Base-by-base conservation (phyloP, 35 echinoderm and acorn worm genomes). In the Lytechinus pictus region DNA sequence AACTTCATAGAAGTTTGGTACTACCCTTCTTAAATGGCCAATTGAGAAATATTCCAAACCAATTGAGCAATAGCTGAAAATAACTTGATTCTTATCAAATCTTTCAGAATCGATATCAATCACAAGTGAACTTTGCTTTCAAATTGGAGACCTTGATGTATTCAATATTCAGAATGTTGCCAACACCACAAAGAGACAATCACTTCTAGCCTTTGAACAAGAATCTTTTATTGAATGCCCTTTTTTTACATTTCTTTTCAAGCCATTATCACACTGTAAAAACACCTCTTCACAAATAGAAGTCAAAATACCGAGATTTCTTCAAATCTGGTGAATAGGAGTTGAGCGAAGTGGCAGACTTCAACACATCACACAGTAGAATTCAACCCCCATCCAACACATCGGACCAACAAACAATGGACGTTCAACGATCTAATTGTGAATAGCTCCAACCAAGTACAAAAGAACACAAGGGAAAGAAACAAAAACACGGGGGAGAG, bases 301-400 rank as follows among this genome's bases (percentile, higher is more conserved):
- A 79, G 66, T 79, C 66, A 79, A 79, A 79, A 79, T 79, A 79
- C 66, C 21, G 66, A 79, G 66, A 16, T 79, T 79, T 14, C 66
- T 79, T 79, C 8, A 79, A 79, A 79, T 79, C 66, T 16, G 66
- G 19, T 79, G 66, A 79, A 79, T 79, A 5, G 66, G 21, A n/a
- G 8, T 24, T 8, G 21, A 24, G 66, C 19, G 61, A 79, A 79
- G 66, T 79, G 66, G 66, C 66, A 79, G 12, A 33, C 88, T 33
- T 52, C 28, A 33, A 28, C 88, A 90, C 88, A 52, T 12, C 88
- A 90, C 88, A 90, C 28, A 90, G 28, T 44, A 54, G 29, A 52
- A 90, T 52, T 90, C 88, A 90, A 54, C 52, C 52, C 88, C 28
- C 28, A 90, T 90, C 88, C 52, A 90, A 90, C 88, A 90, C 88